Base-by-base conservation (phyloP, 2,888 invertebrate genomes). In the Agonopterix arenella region DNA sequence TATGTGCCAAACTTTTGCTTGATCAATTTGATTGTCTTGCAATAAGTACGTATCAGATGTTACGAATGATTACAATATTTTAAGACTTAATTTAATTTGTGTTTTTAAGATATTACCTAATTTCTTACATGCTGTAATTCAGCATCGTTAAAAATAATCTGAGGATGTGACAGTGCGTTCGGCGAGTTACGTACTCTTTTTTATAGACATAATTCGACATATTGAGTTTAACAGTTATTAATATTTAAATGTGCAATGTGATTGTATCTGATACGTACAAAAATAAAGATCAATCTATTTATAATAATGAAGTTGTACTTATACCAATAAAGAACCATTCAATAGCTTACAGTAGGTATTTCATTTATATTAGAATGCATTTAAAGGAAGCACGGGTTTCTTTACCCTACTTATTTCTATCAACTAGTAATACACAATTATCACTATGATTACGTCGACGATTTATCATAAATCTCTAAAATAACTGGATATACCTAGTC, bases 321-420 rank as follows among this genome's bases (percentile, higher is more conserved):
- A 43, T 52, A 60, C 51, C 52, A 44, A 56, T 52, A 52, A 45
- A 45, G 28, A 48, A 42, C 11, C 40, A 40, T n/a, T 10, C 11
- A n/a, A n/a, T n/a, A 40, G n/a, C 11, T 42, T 47, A 41, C 37
- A 46, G 11, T 11, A 41, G 18, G 38, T 11, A 28, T 28, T 28
- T 43, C 10, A 48, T 44, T 50, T 53, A 58, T 44, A 57, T 53
- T 56, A 71, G 66, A 73, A 76, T 72, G 71, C 68, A 77, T 72
- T 60, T 66, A 69, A 67, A 74, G 88, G 86, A 86, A 86, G 88
- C 88, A 84, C 88, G 68, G 67, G 73, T 76, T 73, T 72, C 66
- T 67, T 71, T 78, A 78, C 68, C 66, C 68, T 71, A 75, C 66
- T 70, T 72, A 73, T 55, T 59, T 62, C 70, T 72, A 54, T 65